phyloP scores from a whole-genome alignment of 2,888 invertebrate species.

The Actias luna region DNA sequence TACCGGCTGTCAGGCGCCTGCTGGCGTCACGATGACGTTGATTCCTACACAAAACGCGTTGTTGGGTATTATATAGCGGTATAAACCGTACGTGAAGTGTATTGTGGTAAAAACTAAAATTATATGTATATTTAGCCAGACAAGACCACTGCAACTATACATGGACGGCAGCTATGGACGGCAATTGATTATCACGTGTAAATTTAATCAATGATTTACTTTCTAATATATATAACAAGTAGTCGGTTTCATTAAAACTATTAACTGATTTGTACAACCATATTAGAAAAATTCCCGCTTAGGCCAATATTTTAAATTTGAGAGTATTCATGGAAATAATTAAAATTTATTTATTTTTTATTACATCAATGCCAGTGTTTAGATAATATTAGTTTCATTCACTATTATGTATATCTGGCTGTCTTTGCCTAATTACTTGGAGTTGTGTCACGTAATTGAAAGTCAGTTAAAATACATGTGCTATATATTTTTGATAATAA shows the following conservation, averaged over 20 bases:
- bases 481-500: too few relatives aligned
- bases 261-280: background rate
- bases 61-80: constrained; percentile 26
- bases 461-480: too few relatives aligned
- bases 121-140: constrained; percentile 20
- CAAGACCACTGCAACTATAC: constrained; percentile 11
- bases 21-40: constrained; percentile 44
- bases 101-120: constrained; percentile 29
- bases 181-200: background rate
- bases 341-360: background rate
- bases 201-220: background rate
- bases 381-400: background rate
- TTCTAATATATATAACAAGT: background rate
- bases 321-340: background rate
- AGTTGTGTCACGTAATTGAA: too few relatives aligned
- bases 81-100: constrained; percentile 22
- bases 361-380: background rate
- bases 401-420: too few relatives aligned
- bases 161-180: background rate
- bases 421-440: too few relatives aligned
- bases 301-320: background rate
- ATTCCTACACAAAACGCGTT: constrained; percentile 37
- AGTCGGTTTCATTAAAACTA: background rate
- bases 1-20: constrained; percentile 38
- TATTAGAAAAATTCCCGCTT: background rate